Base-by-base conservation (phyloP, 2,888 invertebrate genomes). In the Notocelia uddmanniana region DNA sequence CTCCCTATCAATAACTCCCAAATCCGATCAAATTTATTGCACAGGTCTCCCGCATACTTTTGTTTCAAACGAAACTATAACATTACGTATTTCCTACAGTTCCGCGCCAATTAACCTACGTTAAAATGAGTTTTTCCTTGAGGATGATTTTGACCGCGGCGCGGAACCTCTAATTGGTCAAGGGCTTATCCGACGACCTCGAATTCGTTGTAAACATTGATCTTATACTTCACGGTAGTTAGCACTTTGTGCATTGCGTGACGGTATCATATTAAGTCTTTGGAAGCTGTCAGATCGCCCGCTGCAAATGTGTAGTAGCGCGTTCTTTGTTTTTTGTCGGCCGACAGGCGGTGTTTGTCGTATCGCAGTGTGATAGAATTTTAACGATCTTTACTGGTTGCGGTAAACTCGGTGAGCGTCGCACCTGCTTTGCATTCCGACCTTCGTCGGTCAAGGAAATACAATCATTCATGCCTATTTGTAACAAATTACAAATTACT, bases 391-490 rank as follows among this genome's bases (percentile, higher is more conserved):
- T 81, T 79, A 77, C 78, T 79, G 78, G 80, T 80, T 84, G 81
- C 79, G 80, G 76, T 78, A 77, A 75, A 75, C 79, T 75, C 76
- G 82, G 88, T 88, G 89, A 89, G 89, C 87, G 89, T 87, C 83
- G 83, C 80, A 82, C 81, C 79, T 74, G 82, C 84, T 82, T 83
- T 81, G 86, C 86, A 86, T 87, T 85, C 84, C 83, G 89, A 91
- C 91, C 90, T 92, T 90, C 90, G 80, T 83, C 80, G 87, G 87
- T 89, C 89, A 90, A 90, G 91, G 92, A 91, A 92, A 89, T 89
- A 89, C 87, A 89, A 86, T 87, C 85, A 85, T 89, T 86, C 83
- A 87, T 80, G 75, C 79, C 82, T 87, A 88, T 89, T 87, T 81
- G 83, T 79, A 82, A 82, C 81, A 87, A 76, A 82, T 85, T 26